Conservation (phyloP, 2,797 vertebrate species). For the Xerus rutilus region DNA sequence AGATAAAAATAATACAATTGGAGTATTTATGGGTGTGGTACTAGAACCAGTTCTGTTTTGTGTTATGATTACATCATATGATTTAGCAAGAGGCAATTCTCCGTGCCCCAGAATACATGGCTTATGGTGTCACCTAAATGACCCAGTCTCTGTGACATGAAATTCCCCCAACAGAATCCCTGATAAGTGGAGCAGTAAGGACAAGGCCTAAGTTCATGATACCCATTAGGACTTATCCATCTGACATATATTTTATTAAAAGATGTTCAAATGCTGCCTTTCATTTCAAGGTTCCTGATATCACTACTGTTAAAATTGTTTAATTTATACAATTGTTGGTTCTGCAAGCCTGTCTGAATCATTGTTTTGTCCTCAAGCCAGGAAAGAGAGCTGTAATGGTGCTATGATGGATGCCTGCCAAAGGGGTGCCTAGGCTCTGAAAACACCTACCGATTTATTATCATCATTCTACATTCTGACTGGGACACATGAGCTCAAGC, state of each 20-base stretch:
- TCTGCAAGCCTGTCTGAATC: not conserved
- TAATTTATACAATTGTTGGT: not conserved
- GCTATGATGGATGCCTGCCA: not conserved
- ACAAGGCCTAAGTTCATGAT: not conserved
- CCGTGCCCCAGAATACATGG: not conserved
- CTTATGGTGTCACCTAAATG: not conserved
- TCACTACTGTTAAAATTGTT: not conserved
- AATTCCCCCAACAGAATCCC: not conserved
- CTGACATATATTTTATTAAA: not conserved
- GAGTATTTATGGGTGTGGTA: not conserved
- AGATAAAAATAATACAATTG: slow-evolving; percentile 31
- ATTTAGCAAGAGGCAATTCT: slow-evolving; percentile 7
- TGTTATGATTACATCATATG: too few relatives aligned
- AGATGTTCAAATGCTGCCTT: not conserved
- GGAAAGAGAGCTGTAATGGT: not conserved
- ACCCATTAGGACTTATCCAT: not conserved
- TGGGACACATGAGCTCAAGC: not conserved
- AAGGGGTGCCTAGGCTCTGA: not conserved
- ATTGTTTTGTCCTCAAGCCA: not conserved
- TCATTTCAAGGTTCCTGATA: not conserved
- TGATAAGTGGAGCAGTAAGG: not conserved
- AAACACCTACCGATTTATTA: not conserved
- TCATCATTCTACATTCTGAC: not conserved
- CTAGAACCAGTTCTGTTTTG: not conserved
- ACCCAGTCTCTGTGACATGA: not conserved